These are phyloP conservation scores for Crotophaga sulcirostris DNA, from an alignment of 2,113 vertebrate species.

Conservation along the genomic window DNA sequence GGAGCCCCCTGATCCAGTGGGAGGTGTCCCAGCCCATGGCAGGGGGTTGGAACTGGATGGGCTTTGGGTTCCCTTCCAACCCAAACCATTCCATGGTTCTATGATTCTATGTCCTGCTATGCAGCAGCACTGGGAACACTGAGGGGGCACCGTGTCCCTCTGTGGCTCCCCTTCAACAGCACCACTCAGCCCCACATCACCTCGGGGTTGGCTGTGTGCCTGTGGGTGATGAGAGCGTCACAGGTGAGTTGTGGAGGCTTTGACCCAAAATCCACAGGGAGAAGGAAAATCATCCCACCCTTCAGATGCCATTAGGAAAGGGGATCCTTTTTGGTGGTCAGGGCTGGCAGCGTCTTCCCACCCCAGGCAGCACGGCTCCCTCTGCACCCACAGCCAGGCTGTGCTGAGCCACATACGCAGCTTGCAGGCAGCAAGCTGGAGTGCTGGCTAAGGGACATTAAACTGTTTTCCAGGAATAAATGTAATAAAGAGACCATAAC, in stretches of 20 bases:
- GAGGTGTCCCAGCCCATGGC: no score
- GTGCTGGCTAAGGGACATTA: background rate
- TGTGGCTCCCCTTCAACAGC: background rate
- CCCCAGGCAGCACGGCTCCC: background rate
- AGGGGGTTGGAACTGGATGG: no score
- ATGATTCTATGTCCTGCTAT: background rate
- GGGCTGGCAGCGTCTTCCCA: background rate
- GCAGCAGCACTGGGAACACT: fast-evolving
- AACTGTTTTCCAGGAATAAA: background rate
- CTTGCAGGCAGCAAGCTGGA: background rate
- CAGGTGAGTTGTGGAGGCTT: background rate
- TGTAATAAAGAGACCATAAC: background rate
- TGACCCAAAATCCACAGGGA: fast-evolving
- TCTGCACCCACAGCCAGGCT: fast-evolving
- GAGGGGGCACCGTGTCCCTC: fast-evolving
- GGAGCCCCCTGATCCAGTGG: no score
- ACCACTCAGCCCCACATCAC: fast-evolving
- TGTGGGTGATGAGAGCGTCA: fast-evolving
- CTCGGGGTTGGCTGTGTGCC: fast-evolving
- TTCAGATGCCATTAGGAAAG: background rate
- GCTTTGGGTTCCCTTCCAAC: no score
- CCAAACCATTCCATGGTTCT: no score
- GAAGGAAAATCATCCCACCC: background rate
- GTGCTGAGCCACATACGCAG: fast-evolving
- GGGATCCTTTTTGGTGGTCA: background rate